Evolutionary conservation across 2,888 invertebrate genomes (phyloP).

Genomic region (Agapostemon virescens): DNA sequence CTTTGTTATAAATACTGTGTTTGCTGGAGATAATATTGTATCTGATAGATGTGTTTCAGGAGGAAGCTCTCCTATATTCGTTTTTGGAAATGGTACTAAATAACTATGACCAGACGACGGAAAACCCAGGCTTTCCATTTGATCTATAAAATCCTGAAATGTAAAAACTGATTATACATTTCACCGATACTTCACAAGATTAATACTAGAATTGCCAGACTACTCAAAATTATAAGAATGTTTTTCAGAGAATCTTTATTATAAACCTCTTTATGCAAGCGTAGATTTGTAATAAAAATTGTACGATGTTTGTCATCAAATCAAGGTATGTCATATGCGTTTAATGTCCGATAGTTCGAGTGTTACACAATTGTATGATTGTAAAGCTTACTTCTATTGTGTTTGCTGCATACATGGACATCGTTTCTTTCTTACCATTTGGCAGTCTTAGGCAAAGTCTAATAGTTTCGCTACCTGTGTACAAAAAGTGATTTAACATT

Average conservation of each 20-base stretch:
- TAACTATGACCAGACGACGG: slow-evolving; percentile 75
- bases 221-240: no score
- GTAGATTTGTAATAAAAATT: no score
- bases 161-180: background rate
- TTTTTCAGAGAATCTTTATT: no score
- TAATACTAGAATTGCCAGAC: no score
- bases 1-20: slow-evolving; percentile 79
- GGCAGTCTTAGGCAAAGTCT: slow-evolving; percentile 77
- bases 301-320: no score
- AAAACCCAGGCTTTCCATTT: slow-evolving; percentile 77
- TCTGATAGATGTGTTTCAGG: slow-evolving; percentile 72
- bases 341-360: no score
- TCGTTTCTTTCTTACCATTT: slow-evolving; percentile 76
- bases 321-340: no score
- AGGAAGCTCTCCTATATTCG: slow-evolving; percentile 76
- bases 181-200: background rate
- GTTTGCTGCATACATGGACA: slow-evolving; percentile 75
- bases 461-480: slow-evolving; percentile 70
- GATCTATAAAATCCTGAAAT: slow-evolving; percentile 73
- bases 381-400: slow-evolving; percentile 73
- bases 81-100: slow-evolving; percentile 77
- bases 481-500: slow-evolving; percentile 23
- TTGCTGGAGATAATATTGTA: slow-evolving; percentile 78
- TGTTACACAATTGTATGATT: background rate
- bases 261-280: no score